A percentile compares a stretch with the other conserved stretches of the same genome.
phyloP scores from a whole-genome alignment of 2,888 invertebrate species.

The Scelioninae gen. 2 region DNA sequence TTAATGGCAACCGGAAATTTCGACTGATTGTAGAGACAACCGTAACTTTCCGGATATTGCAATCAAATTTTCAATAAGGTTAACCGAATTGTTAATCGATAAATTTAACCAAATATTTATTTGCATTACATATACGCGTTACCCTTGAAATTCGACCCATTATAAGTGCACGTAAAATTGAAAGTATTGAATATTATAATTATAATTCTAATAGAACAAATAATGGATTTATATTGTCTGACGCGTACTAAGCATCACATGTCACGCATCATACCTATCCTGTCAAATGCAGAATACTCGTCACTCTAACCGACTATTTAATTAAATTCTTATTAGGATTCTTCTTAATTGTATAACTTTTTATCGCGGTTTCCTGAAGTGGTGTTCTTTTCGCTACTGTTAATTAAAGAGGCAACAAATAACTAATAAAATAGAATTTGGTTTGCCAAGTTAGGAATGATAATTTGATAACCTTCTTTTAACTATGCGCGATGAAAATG shows the following conservation, averaged over 20 bases:
- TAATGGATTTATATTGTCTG: constrained; percentile 11
- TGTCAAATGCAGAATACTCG: constrained; percentile 17
- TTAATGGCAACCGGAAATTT: too few relatives aligned
- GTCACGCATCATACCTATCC: constrained; percentile 12
- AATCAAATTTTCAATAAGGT: too few relatives aligned
- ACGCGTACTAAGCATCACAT: constrained; percentile 17
- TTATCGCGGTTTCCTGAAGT: background rate
- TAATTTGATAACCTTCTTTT: background rate
- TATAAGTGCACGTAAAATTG: too few relatives aligned
- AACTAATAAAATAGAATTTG: background rate
- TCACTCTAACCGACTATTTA: constrained; percentile 16
- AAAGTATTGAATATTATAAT: too few relatives aligned
- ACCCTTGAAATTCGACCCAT: too few relatives aligned
- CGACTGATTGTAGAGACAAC: too few relatives aligned
- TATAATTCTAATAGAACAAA: too few relatives aligned
- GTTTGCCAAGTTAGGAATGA: background rate
- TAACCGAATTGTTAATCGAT: too few relatives aligned
- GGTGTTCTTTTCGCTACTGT: too few relatives aligned
- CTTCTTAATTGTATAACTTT: background rate
- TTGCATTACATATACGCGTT: too few relatives aligned
- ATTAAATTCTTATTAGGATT: constrained; percentile 27
- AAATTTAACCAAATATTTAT: too few relatives aligned
- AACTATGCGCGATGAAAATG: background rate
- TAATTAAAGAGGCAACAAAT: background rate
- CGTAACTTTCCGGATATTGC: too few relatives aligned